Evolutionary conservation across 1,140 invertebrate genomes (phyloP).

Genomic region (Zaprionus taronus): DNA sequence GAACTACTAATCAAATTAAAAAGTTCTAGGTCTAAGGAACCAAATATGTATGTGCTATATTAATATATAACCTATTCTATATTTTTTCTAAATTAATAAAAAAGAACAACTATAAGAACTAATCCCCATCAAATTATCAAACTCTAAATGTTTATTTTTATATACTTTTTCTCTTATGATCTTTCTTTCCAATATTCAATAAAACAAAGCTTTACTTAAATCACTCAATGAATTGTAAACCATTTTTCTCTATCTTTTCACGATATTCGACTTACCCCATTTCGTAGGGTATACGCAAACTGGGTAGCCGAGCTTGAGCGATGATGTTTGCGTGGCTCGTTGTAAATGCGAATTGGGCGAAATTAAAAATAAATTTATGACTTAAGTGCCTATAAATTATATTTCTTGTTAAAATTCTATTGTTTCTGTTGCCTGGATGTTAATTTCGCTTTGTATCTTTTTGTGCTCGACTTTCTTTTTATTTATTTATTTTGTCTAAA

Average conservation of each 20-base stretch:
- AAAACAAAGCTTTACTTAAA: too few relatives aligned
- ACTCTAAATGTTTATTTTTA: too few relatives aligned
- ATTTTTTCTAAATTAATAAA: too few relatives aligned
- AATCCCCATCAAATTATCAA: too few relatives aligned
- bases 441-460: constrained; percentile 49
- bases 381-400: constrained; percentile 83
- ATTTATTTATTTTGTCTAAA: constrained; percentile 58
- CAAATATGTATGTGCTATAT: too few relatives aligned
- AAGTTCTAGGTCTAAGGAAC: too few relatives aligned
- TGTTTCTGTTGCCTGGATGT: constrained; percentile 56
- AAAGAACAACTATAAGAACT: too few relatives aligned
- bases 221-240: too few relatives aligned
- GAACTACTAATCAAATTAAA: too few relatives aligned
- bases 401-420: constrained; percentile 82
- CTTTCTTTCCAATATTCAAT: too few relatives aligned
- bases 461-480: constrained; percentile 54
- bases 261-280: neutral
- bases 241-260: neutral
- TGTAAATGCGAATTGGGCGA: constrained; percentile 78
- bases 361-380: constrained; percentile 84
- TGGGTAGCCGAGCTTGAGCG: constrained; percentile 37
- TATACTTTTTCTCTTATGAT: too few relatives aligned
- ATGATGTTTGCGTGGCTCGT: constrained; percentile 48
- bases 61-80: too few relatives aligned
- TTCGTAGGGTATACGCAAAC: constrained; percentile 29